These are phyloP conservation scores for Stenodera caucasica DNA, from an alignment of 2,888 invertebrate genomes.

Conservation along the genomic window DNA sequence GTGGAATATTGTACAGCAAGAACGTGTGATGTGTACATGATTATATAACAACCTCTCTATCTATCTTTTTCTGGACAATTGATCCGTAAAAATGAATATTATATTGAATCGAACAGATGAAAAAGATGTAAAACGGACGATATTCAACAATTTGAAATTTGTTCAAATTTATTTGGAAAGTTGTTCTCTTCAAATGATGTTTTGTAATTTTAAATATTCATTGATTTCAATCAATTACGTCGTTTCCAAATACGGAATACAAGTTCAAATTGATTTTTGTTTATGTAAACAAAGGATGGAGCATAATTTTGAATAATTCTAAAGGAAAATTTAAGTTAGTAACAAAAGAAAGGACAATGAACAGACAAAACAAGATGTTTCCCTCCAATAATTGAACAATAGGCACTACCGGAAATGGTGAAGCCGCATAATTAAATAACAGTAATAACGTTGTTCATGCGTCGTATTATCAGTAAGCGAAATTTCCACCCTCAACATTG, in stretches of 20 bases:
- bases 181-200: background rate
- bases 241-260: background rate
- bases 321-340: slow-evolving; percentile 17
- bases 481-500: slow-evolving; percentile 21
- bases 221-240: background rate
- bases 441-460: slow-evolving; percentile 20
- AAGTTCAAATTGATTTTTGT: no score
- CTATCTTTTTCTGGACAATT: background rate
- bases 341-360: slow-evolving; percentile 14
- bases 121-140: background rate
- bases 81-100: slow-evolving; percentile 13
- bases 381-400: slow-evolving; percentile 25
- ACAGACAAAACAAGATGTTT: slow-evolving; percentile 15
- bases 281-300: background rate
- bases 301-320: slow-evolving; percentile 22
- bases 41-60: slow-evolving; percentile 4
- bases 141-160: slow-evolving; percentile 5
- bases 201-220: background rate
- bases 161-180: background rate
- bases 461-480: slow-evolving; percentile 26
- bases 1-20: background rate
- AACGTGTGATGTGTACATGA: slow-evolving; percentile 21
- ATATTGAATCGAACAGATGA: background rate
- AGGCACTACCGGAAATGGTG: slow-evolving; percentile 22
- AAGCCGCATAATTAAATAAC: slow-evolving; percentile 25